Evolutionary conservation across 2,888 invertebrate genomes (phyloP), one percentile per base, ranked within the genome.

Genomic region (Crematogaster levior): DNA sequence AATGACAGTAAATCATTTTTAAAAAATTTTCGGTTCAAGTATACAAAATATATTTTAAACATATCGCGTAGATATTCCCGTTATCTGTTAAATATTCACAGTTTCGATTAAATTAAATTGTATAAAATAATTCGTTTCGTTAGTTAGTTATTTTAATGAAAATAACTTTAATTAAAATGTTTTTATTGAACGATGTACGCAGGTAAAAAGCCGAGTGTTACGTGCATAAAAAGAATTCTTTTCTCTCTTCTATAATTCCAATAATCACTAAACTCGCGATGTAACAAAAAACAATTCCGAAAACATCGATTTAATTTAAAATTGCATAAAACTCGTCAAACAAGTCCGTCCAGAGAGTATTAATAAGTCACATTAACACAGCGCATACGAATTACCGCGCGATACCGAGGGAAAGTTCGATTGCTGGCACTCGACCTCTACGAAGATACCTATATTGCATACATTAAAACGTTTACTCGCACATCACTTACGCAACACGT

Each of bases 341-440:
- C 77, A n/a, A 56, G 77, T 56, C 24, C 21, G 56, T 58, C 34
- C 21, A n/a, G 53, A 56, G 12, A 21, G 12, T 56, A 70, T 79
- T 68, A 68, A 70, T 34, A 18, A 34, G 40, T 56, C 56, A 30
- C 3, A 7, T 43, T 68, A 56, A 68, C 21, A 43, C 43, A 56
- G 80, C 61, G 21, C 63, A 40, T 51, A 63, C 48, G 74, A n/a
- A 70, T 70, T 46, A 63, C 58, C 58, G 63, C 63, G 77, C n/a
- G n/a, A n/a, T n/a, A 34, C 3, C 51, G 75, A 65, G 87, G 84
- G 87, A 88, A 91, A 87, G 91, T 88, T 89, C 82, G 84, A 82
- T 86, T n/a, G 46, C 48, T 27, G 65, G 81, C 84, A 79, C 46
- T 83, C 83, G 86, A 88, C 88, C 89, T 89, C 90, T 72, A 80